Conservation (phyloP, 1,140 invertebrate genomes). For the Apis florea region DNA sequence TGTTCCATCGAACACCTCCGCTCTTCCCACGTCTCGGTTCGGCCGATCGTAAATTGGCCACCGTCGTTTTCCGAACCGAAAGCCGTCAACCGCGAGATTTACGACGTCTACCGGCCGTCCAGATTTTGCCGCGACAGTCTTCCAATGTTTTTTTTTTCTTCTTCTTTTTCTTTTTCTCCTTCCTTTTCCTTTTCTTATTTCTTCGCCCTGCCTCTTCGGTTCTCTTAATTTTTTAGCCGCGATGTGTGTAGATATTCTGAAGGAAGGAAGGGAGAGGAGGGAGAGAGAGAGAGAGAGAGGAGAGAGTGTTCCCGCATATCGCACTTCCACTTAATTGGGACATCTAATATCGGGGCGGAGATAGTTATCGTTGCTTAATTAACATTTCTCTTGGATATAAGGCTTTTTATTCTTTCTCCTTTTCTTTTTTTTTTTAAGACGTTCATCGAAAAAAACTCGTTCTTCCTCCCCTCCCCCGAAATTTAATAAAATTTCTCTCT, state of each 20-base stretch:
- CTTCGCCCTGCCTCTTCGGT: neutral
- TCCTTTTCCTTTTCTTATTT: neutral
- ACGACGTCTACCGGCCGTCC: slow-evolving; percentile 32
- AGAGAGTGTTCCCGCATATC: slow-evolving; percentile 6
- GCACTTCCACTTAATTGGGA: slow-evolving; percentile 34
- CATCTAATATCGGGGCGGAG: slow-evolving; percentile 28
- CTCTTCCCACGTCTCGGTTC: slow-evolving; percentile 39
- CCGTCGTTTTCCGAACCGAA: slow-evolving; percentile 44
- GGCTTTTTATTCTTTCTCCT: neutral
- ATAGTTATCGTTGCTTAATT: slow-evolving; percentile 33
- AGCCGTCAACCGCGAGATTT: slow-evolving; percentile 47
- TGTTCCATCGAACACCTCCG: slow-evolving; percentile 41
- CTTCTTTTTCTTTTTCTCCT: neutral
- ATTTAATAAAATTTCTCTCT: neutral
- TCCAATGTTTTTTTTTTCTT: too few species aligned
- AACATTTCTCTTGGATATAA: slow-evolving; percentile 8
- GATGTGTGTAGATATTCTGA: neutral
- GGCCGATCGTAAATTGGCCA: slow-evolving; percentile 47
- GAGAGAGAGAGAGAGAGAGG: neutral
- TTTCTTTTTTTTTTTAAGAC: neutral
- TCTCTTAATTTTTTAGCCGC: neutral
- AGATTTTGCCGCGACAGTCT: slow-evolving; percentile 24
- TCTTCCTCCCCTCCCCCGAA: neutral
- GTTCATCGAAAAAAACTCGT: neutral
- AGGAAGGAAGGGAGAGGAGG: neutral